Conservation (phyloP, 2,888 invertebrate species). For the Drosophila kuntzei region DNA sequence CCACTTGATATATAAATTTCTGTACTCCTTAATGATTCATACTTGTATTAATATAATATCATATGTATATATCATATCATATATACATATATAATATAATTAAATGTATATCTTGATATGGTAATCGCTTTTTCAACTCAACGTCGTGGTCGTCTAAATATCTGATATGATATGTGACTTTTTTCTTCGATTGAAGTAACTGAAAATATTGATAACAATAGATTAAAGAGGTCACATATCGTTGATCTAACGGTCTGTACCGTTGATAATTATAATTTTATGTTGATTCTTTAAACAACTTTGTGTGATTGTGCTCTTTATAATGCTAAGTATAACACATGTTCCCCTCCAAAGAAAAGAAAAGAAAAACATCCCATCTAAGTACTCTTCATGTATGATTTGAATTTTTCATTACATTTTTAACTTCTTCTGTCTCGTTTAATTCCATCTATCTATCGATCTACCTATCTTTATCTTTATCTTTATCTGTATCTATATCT, state of each 20-base stretch:
- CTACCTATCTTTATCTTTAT: slow-evolving; percentile 30
- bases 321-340: slow-evolving; percentile 17
- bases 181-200: slow-evolving; percentile 22
- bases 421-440: not conserved
- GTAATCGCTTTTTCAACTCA: slow-evolving; percentile 28
- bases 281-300: slow-evolving; percentile 17
- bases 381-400: not conserved
- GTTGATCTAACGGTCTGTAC: slow-evolving; percentile 15
- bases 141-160: slow-evolving; percentile 37
- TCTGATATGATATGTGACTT: slow-evolving; percentile 14
- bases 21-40: slow-evolving; percentile 6
- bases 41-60: slow-evolving; percentile 4
- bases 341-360: not conserved
- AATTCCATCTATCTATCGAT: slow-evolving; percentile 8
- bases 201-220: not conserved
- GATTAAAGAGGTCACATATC: slow-evolving; percentile 23
- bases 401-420: not conserved
- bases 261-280: slow-evolving; percentile 31
- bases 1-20: slow-evolving; percentile 11
- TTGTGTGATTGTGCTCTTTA: slow-evolving; percentile 48
- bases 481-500: slow-evolving; percentile 34
- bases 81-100: slow-evolving; percentile 4
- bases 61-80: slow-evolving; percentile 11
- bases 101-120: slow-evolving; percentile 41
- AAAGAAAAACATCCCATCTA: not conserved